These are phyloP conservation scores for Ammodytes dubius DNA, from an alignment of 2,113 vertebrate species.

Conservation along the genomic window DNA sequence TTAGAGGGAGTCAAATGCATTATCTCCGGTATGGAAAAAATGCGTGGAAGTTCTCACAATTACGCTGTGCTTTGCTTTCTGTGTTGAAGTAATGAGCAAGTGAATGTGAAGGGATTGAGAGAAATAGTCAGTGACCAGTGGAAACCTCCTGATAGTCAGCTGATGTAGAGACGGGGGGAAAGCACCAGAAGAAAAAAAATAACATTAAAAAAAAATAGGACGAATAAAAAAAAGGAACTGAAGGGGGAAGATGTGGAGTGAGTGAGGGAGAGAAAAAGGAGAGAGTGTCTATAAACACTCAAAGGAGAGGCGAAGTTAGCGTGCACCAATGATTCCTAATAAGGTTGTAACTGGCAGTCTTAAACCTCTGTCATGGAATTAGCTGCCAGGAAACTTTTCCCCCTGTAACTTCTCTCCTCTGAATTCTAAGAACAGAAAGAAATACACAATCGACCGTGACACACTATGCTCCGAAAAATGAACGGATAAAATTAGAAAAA, in stretches of 20 bases:
- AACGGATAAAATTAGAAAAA: slow-evolving; percentile 47
- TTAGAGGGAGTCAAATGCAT: slow-evolving; percentile 25
- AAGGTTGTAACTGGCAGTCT: slow-evolving; percentile 83
- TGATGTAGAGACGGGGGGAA: slow-evolving; percentile 62
- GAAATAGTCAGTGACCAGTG: slow-evolving; percentile 50
- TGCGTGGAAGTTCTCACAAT: slow-evolving; percentile 1
- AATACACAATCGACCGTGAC: slow-evolving; percentile 67
- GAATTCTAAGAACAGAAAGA: slow-evolving; percentile 77
- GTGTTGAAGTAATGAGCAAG: slow-evolving; percentile 4
- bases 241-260: slow-evolving; percentile 26
- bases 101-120: slow-evolving; percentile 21
- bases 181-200: slow-evolving; percentile 45
- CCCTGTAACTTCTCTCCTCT: slow-evolving; percentile 70
- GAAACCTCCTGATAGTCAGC: slow-evolving; percentile 84
- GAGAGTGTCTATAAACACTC: slow-evolving; percentile 69
- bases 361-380: slow-evolving; percentile 71
- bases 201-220: slow-evolving; percentile 25
- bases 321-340: slow-evolving; percentile 86
- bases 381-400: slow-evolving; percentile 84
- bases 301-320: slow-evolving; percentile 70
- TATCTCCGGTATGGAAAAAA: slow-evolving; percentile 21
- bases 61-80: slow-evolving; percentile 13
- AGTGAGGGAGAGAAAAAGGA: slow-evolving; percentile 35
- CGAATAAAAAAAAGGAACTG: slow-evolving; percentile 37
- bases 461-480: slow-evolving; percentile 46